phyloP scores from a whole-genome alignment of 2,113 vertebrate species.

The Arothron firmamentum region DNA sequence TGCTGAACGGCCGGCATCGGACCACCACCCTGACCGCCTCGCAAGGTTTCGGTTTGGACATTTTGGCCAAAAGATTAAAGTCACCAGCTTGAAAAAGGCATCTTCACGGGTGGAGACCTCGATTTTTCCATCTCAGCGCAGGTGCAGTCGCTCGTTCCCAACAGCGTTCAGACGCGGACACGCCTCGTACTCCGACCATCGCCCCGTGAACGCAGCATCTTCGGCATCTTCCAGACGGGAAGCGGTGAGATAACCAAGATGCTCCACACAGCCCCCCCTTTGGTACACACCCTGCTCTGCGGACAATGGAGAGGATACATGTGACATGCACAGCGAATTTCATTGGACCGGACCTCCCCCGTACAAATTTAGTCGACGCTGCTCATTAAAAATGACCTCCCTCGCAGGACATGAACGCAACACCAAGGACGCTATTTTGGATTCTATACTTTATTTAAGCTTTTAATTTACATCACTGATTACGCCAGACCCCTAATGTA shows the following conservation, averaged over 20 bases:
- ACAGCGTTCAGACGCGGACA: not conserved
- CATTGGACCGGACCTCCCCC: slow-evolving; percentile 10
- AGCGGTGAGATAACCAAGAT: slow-evolving; percentile 24
- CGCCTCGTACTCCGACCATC: slow-evolving; percentile 5
- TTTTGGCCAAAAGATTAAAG: not conserved
- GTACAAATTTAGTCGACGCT: not conserved
- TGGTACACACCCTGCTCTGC: slow-evolving; percentile 69
- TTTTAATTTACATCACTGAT: slow-evolving; percentile 55
- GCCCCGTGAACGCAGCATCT: slow-evolving; percentile 2
- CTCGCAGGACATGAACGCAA: not conserved
- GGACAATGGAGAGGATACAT: slow-evolving; percentile 63
- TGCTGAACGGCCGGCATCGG: slow-evolving; percentile 86
- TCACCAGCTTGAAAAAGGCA: slow-evolving; percentile 1
- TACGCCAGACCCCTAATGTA: slow-evolving; percentile 40
- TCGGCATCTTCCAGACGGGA: slow-evolving; percentile 31
- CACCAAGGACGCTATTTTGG: slow-evolving; percentile 16
- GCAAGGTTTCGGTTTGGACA: slow-evolving; percentile 77
- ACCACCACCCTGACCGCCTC: slow-evolving; percentile 94
- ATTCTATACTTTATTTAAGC: slow-evolving; percentile 48
- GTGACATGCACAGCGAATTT: slow-evolving; percentile 56
- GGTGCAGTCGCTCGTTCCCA: slow-evolving; percentile 21
- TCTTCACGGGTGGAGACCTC: slow-evolving; percentile 4
- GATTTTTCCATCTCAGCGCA: slow-evolving; percentile 13
- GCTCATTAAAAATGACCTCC: not conserved
- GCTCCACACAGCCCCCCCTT: slow-evolving; percentile 35